Conservation (phyloP, 2,113 vertebrate genomes). For the Pituophis catenifer region DNA sequence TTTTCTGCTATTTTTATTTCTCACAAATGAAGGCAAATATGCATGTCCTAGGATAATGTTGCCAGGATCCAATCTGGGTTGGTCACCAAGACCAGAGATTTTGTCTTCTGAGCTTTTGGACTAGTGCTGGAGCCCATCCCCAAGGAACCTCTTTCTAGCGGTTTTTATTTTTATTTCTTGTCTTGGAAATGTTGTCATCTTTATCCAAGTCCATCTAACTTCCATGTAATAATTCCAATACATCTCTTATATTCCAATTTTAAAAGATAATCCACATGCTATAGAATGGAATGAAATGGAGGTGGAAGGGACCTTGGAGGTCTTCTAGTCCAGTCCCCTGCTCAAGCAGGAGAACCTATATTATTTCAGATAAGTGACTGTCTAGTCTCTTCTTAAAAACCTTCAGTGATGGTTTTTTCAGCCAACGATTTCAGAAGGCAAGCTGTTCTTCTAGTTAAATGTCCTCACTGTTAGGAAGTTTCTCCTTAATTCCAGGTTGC, state of each 20-base stretch:
- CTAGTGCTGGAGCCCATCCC: neutral
- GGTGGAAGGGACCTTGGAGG: no score
- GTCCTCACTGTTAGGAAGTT: no score
- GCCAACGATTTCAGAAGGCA: no score
- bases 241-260: neutral
- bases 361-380: no score
- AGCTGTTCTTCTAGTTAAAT: no score
- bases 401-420: no score
- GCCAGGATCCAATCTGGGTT: neutral
- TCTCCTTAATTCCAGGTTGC: no score
- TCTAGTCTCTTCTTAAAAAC: no score
- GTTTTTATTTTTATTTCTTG: neutral
- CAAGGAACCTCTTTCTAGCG: neutral
- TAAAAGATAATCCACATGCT: neutral
- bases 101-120: neutral
- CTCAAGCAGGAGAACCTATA: no score
- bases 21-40: neutral
- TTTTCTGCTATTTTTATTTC: neutral
- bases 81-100: neutral
- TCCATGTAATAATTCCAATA: neutral
- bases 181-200: neutral
- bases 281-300: no score
- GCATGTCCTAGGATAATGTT: neutral
- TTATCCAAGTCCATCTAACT: neutral
- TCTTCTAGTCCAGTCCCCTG: no score